Evolutionary conservation across 2,113 vertebrate genomes (phyloP).

Genomic region (Oryzias javanicus): DNA sequence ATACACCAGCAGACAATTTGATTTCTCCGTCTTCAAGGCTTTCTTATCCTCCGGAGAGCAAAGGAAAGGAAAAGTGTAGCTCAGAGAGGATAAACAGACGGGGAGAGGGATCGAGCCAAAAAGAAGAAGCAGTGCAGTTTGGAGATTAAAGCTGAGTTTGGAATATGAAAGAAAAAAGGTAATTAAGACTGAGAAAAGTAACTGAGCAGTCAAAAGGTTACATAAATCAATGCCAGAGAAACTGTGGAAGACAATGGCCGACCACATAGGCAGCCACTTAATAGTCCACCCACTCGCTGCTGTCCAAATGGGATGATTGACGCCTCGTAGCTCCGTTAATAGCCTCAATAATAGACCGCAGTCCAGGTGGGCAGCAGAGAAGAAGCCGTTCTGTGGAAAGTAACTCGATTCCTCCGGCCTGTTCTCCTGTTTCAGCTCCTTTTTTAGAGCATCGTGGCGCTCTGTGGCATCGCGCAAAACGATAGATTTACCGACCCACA

Average conservation of each 20-base stretch:
- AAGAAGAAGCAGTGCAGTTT: not conserved
- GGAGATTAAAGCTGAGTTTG: conserved; percentile 2
- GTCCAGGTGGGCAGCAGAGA: conserved; percentile 43
- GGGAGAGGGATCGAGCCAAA: not conserved
- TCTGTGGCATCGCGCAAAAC: conserved; percentile 17
- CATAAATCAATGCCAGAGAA: conserved; percentile 28
- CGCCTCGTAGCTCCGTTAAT: conserved; percentile 59
- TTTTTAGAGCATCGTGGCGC: conserved; percentile 20
- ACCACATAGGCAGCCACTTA: conserved; percentile 52
- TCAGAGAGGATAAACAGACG: conserved; percentile 20
- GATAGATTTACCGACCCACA: conserved; percentile 46
- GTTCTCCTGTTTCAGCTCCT: conserved; percentile 57
- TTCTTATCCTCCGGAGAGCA: conserved; percentile 45
- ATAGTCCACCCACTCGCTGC: conserved; percentile 61
- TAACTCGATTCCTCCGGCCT: conserved; percentile 56
- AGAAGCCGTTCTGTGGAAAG: conserved; percentile 41
- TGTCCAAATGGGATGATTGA: conserved; percentile 67
- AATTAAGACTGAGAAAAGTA: conserved; percentile 8
- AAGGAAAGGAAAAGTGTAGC: conserved; percentile 10
- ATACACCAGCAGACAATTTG: conserved; percentile 73
- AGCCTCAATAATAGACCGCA: conserved; percentile 53
- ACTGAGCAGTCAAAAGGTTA: conserved; percentile 24
- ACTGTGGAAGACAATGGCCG: conserved; percentile 44
- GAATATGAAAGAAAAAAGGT: conserved; percentile 12
- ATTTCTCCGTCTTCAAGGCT: conserved; percentile 74